Evolutionary conservation across 2,113 vertebrate genomes (phyloP).

Genomic region (Cyprinodon variegatus): DNA sequence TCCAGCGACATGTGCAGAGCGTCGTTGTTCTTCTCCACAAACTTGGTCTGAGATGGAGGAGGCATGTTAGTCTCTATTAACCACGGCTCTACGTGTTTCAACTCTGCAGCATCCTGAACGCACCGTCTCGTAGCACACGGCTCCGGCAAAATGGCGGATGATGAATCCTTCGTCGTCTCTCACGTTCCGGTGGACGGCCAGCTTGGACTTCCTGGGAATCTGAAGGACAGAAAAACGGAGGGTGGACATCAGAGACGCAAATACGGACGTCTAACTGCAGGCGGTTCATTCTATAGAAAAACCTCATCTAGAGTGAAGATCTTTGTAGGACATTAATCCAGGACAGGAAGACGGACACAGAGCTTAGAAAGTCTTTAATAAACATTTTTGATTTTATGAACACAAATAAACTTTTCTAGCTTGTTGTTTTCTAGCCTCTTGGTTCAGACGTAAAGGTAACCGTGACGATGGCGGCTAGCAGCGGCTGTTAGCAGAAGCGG

Average conservation of each 20-base stretch:
- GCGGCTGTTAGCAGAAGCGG: too few relatives aligned
- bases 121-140: slow-evolving; percentile 98
- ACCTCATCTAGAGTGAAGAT: background rate
- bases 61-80: too few relatives aligned
- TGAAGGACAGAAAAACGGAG: slow-evolving; percentile 54
- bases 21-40: slow-evolving; percentile 99
- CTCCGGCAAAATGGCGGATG: slow-evolving; percentile 95
- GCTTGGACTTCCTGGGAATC: slow-evolving; percentile 97
- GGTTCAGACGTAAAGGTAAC: too few relatives aligned
- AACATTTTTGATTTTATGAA: background rate
- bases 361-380: background rate
- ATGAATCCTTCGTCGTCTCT: slow-evolving; percentile 98
- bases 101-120: slow-evolving; percentile 10
- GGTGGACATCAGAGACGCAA: background rate
- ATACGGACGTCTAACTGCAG: background rate
- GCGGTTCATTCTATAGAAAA: too few relatives aligned
- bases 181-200: slow-evolving; percentile 94
- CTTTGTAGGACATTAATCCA: too few relatives aligned
- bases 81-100: too few relatives aligned
- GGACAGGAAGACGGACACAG: background rate
- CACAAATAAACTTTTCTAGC: background rate
- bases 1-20: slow-evolving; percentile 98
- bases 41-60: slow-evolving; percentile 84
- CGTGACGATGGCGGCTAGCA: too few relatives aligned
- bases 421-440: background rate